These are phyloP conservation scores for Coreoperca whiteheadi DNA, from an alignment of 2,113 vertebrate species.

Conservation along the genomic window DNA sequence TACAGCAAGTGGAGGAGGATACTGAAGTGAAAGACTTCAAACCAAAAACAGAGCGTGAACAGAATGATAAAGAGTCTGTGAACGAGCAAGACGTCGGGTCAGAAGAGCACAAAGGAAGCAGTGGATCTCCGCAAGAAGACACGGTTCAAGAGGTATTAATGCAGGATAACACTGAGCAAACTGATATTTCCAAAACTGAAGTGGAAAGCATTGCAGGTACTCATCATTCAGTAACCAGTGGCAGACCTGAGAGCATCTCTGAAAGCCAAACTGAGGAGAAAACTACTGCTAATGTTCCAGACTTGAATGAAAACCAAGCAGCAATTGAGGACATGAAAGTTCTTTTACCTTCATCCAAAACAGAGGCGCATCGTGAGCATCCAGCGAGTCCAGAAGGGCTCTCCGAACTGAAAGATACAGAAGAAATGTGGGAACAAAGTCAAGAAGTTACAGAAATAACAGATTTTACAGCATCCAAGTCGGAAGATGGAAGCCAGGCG, in stretches of 20 bases:
- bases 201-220: conserved; percentile 45
- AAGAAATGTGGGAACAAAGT: conserved; percentile 17
- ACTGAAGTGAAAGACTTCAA: conserved; percentile 10
- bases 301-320: not conserved
- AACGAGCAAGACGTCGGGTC: not conserved
- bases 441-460: conserved; percentile 59
- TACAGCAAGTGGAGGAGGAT: conserved; percentile 11
- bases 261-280: conserved; percentile 39
- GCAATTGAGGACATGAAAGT: conserved; percentile 5
- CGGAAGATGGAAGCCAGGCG: conserved; percentile 57
- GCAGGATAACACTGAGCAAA: conserved; percentile 23
- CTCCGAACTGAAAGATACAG: not conserved
- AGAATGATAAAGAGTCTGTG: conserved; percentile 20
- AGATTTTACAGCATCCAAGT: conserved; percentile 32
- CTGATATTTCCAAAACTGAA: conserved; percentile 42
- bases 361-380: conserved; percentile 1
- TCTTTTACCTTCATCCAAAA: not conserved
- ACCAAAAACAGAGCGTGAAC: conserved; percentile 24
- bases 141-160: conserved; percentile 7
- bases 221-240: conserved; percentile 24
- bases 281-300: not conserved
- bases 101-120: conserved; percentile 33
- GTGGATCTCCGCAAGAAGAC: conserved; percentile 10
- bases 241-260: conserved; percentile 18
- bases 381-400: conserved; percentile 2